Percentiles rank a stretch among this genome's conserved stretches.
Evolutionary conservation across 2,113 vertebrate species (phyloP).

Genomic region (Salvator merianae): DNA sequence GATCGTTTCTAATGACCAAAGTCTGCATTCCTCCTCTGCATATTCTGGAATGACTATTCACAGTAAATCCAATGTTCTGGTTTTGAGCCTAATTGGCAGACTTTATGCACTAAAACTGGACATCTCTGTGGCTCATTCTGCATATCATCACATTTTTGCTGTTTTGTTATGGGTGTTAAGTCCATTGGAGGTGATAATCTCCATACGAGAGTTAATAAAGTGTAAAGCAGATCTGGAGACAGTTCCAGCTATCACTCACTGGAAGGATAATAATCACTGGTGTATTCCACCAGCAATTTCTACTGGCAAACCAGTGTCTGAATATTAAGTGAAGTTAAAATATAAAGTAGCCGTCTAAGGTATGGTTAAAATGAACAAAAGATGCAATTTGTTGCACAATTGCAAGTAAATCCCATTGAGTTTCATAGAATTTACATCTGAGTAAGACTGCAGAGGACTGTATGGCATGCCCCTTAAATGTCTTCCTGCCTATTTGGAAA

Average conservation of each 20-base stretch:
- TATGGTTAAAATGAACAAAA: background rate
- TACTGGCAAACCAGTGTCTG: background rate
- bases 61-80: no score
- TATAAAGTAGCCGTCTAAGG: background rate
- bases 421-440: background rate
- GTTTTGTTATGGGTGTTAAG: background rate
- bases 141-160: background rate
- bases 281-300: background rate
- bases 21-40: no score
- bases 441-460: background rate
- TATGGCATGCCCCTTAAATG: background rate
- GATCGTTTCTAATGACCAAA: no score
- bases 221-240: background rate
- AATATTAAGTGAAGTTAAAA: background rate
- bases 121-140: background rate
- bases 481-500: background rate
- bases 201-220: background rate
- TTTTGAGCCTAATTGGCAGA: background rate
- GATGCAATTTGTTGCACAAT: background rate
- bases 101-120: background rate
- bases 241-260: background rate
- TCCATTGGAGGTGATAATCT: background rate
- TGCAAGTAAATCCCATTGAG: background rate
- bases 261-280: background rate
- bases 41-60: no score